These are phyloP conservation scores for Sylvia atricapilla DNA, from an alignment of 2,113 vertebrate species.

Conservation along the genomic window DNA sequence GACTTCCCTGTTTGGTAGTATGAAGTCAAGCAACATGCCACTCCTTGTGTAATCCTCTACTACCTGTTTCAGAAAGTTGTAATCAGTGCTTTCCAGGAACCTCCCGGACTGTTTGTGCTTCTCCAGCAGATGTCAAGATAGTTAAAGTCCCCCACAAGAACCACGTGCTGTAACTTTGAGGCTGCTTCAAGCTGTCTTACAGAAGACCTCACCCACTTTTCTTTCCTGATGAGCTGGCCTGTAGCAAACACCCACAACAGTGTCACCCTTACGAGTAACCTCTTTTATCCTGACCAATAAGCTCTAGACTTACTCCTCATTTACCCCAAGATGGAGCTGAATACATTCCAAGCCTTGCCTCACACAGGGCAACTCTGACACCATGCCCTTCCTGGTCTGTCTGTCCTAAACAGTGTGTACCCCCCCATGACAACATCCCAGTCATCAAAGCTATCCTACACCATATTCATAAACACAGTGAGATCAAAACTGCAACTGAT, in stretches of 20 bases:
- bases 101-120: neutral
- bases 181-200: neutral
- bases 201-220: neutral
- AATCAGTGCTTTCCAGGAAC: neutral
- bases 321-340: neutral
- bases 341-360: neutral
- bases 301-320: neutral
- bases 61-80: neutral
- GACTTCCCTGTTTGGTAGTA: no score
- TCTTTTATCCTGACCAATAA: neutral
- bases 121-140: neutral
- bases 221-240: neutral
- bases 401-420: neutral
- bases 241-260: neutral
- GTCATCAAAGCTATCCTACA: neutral
- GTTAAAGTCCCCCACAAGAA: neutral
- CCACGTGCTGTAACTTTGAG: neutral
- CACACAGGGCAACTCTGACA: neutral
- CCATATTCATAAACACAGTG: neutral
- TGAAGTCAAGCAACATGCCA: neutral
- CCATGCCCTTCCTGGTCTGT: neutral
- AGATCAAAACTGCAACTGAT: neutral
- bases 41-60: neutral
- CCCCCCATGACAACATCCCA: neutral
- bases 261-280: neutral